Evolutionary conservation across 2,797 vertebrate genomes (phyloP), one percentile per base, ranked within the genome.

Genomic region (Pteronotus mesoamericanus): DNA sequence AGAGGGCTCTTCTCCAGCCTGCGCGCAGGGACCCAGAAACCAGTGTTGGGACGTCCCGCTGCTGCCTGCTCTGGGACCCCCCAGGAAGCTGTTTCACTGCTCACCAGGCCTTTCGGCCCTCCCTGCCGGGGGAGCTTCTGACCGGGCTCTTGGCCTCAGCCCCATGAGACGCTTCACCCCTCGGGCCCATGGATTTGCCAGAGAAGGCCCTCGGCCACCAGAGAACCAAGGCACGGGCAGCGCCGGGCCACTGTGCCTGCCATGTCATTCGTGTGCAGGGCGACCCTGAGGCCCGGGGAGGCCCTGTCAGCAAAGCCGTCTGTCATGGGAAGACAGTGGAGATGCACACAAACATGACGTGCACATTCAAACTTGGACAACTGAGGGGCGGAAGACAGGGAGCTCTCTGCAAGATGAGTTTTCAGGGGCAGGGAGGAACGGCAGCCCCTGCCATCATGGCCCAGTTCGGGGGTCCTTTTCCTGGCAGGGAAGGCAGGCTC

Each of bases 401-500:
- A 24, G 53, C 66, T 79, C 77, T 74, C 59, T 3, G n/a, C 53
- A 91, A 66, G 79, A 34, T 1, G 12, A 34, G 68, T 46, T 88
- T 75, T 86, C 77, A 46, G 57, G 3, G 39, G 39, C 39, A 77
- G 34, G 32, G 15, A 34, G 21, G 57, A 42, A 18, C 18, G 26
- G 22, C 44, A 29, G 89, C 61, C 39, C 14, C 7, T n/a, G 4
- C 1, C 19, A 57, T 6, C 71, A 32, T 1, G 11, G 53, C 75
- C 93, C 3, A 0, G 26, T 4, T 59, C 37, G 26, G 37, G 64
- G 72, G 57, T 15, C 18, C 37, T 51, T 75, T 69, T 53, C 34
- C 16, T 21, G 51, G 80, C 61, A 86, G 91, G 78, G 94, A 34
- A 34, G 57, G 48, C 16, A 8, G 55, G 32, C 87, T 59, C 57